These are phyloP conservation scores for Malaclemys terrapin DNA, from an alignment of 2,113 vertebrate species.

Conservation along the genomic window DNA sequence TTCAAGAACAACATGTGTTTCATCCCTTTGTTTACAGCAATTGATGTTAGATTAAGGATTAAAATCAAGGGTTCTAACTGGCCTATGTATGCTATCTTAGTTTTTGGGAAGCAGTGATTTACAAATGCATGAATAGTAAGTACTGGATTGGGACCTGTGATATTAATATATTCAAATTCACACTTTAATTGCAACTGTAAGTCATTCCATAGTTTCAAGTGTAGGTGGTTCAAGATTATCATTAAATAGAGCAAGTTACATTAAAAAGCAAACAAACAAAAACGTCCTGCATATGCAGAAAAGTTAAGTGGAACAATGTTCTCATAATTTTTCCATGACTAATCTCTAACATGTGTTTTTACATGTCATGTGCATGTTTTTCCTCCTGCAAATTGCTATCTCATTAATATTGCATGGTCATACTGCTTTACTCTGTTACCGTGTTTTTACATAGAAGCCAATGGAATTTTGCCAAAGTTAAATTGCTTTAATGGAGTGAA, in stretches of 20 bases:
- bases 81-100: background rate
- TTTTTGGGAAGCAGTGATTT: background rate
- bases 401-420: background rate
- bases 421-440: background rate
- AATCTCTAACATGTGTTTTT: background rate
- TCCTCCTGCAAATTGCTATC: background rate
- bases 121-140: background rate
- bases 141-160: background rate
- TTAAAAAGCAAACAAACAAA: background rate
- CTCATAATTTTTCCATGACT: background rate
- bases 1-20: background rate
- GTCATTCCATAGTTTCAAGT: background rate
- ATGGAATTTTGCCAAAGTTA: background rate
- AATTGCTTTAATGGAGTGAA: background rate
- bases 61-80: background rate
- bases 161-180: background rate
- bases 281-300: background rate
- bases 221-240: background rate
- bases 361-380: background rate
- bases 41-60: background rate
- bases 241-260: background rate
- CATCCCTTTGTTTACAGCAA: background rate
- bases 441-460: background rate
- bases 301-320: background rate
- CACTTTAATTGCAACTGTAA: background rate